Conservation (phyloP, 2,888 invertebrate species). For the Eupithecia insigniata region DNA sequence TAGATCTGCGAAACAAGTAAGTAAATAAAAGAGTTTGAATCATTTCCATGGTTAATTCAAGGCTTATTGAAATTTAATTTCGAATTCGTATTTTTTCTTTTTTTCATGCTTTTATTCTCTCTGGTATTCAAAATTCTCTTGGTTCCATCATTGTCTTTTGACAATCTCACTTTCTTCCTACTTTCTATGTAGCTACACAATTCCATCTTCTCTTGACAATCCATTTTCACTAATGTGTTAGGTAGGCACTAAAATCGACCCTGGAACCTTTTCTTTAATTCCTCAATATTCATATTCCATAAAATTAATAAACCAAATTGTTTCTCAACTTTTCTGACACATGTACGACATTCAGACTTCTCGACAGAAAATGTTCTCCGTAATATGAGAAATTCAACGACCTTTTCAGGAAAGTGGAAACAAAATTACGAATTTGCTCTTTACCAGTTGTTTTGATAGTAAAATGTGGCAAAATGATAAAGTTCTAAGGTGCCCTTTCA, state of each 20-base stretch:
- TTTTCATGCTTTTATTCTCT: no score
- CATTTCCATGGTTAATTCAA: not conserved
- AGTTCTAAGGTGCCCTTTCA: constrained; percentile 68
- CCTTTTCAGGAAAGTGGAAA: constrained; percentile 5
- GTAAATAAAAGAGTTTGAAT: constrained; percentile 18
- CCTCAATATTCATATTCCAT: not conserved
- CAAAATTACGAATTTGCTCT: constrained; percentile 4
- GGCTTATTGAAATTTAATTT: not conserved
- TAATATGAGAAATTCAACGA: not conserved
- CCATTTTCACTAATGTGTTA: no score
- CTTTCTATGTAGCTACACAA: no score
- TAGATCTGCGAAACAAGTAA: constrained; percentile 72
- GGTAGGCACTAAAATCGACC: not conserved
- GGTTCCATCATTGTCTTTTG: no score
- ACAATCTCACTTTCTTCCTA: no score
- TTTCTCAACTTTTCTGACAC: not conserved
- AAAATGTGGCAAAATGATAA: constrained; percentile 49
- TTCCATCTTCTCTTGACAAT: not conserved
- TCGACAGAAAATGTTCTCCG: not conserved
- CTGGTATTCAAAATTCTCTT: no score
- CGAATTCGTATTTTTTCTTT: no score
- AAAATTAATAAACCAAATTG: not conserved
- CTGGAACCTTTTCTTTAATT: not conserved
- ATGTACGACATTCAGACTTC: not conserved
- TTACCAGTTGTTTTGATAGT: constrained; percentile 32